These are phyloP conservation scores for Pectinophora gossypiella DNA, from an alignment of 1,140 invertebrate genomes.

Conservation along the genomic window DNA sequence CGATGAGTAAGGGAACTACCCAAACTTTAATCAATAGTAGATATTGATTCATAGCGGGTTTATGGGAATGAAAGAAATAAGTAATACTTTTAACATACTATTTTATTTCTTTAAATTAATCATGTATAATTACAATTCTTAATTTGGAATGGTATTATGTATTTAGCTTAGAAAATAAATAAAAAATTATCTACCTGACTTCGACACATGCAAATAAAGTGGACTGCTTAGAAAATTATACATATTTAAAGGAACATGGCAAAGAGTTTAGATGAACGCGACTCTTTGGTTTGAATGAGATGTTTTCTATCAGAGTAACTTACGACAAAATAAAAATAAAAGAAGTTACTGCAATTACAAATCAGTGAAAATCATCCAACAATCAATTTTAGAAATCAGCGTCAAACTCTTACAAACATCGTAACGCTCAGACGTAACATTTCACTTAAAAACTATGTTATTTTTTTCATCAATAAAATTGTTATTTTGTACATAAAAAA, in stretches of 20 bases:
- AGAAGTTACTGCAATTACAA: constrained; percentile 16
- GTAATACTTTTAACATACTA: constrained; percentile 44
- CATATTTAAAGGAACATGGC: constrained; percentile 58
- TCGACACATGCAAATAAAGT: constrained; percentile 34
- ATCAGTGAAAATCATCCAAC: constrained; percentile 29
- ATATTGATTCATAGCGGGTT: no score
- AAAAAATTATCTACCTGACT: constrained; percentile 42
- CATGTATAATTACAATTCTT: constrained; percentile 67
- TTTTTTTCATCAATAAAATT: constrained; percentile 58
- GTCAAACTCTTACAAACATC: constrained; percentile 27
- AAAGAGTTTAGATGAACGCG: constrained; percentile 60
- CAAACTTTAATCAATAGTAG: no score
- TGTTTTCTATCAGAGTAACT: constrained; percentile 10
- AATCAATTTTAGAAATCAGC: constrained; percentile 22
- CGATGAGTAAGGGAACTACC: no score
- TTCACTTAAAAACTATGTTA: constrained; percentile 52
- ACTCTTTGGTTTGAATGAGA: constrained; percentile 62
- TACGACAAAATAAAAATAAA: constrained; percentile 16
- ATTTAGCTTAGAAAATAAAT: constrained; percentile 71
- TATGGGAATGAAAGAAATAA: not conserved
- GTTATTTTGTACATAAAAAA: constrained; percentile 71
- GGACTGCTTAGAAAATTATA: constrained; percentile 14
- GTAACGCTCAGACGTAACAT: constrained; percentile 27
- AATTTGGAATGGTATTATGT: constrained; percentile 72
- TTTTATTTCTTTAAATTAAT: constrained; percentile 63